Percentiles rank a stretch among this genome's conserved stretches.
Conservation (phyloP, 2,888 invertebrate species). For the Argyresthia albistria region DNA sequence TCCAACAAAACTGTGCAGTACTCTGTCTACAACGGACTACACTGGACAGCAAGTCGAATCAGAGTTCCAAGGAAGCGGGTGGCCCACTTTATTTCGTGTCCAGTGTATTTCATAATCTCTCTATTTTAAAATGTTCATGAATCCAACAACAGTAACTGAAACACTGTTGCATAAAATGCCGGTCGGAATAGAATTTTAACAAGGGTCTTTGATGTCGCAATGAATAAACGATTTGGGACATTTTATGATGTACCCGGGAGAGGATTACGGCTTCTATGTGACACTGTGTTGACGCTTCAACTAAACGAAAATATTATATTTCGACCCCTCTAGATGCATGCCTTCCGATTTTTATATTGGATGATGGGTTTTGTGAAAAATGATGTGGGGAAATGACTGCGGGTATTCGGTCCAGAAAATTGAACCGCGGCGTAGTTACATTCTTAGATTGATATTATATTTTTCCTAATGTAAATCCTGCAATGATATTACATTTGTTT, state of each 20-base stretch:
- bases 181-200: constrained; percentile 44
- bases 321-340: neutral
- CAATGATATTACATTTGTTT: too few relatives aligned
- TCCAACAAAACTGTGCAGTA: too few relatives aligned
- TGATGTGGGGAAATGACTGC: neutral
- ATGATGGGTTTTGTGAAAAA: neutral
- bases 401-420: neutral
- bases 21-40: too few relatives aligned
- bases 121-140: too few relatives aligned
- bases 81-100: too few relatives aligned
- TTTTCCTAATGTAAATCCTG: too few relatives aligned
- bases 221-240: constrained; percentile 56
- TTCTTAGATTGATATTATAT: too few relatives aligned
- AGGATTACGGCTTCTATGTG: constrained; percentile 23
- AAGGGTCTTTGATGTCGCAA: constrained; percentile 48
- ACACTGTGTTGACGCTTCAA: constrained; percentile 1
- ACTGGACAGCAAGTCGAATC: too few relatives aligned
- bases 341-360: neutral
- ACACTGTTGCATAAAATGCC: neutral
- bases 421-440: too few relatives aligned
- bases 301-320: constrained; percentile 1
- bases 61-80: too few relatives aligned
- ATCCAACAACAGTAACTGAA: neutral
- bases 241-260: constrained; percentile 39
- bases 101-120: too few relatives aligned